Percentiles rank a stretch among this genome's conserved stretches.
phyloP scores from a whole-genome alignment of 2,113 vertebrate species.

The Nothobranchius kuhntae region DNA sequence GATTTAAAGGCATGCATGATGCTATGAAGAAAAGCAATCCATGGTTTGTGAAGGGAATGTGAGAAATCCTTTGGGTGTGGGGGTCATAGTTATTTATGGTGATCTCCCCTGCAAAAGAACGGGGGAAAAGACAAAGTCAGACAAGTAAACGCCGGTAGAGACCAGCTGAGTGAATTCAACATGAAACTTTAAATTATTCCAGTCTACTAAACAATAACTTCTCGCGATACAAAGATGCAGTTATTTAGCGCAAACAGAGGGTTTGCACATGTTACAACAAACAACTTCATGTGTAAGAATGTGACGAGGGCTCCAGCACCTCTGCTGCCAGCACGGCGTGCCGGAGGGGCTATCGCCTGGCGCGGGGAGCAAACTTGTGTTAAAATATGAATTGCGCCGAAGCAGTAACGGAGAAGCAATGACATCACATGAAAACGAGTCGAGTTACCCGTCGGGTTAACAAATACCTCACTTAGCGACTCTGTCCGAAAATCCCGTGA shows the following conservation, averaged over 20 bases:
- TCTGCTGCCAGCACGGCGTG: conserved; percentile 38
- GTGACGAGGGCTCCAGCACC: conserved; percentile 7
- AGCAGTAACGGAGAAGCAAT: neutral
- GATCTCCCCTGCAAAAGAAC: conserved; percentile 46
- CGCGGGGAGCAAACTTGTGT: conserved; percentile 23
- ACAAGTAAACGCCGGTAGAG: conserved; percentile 20
- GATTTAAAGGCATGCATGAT: conserved; percentile 59
- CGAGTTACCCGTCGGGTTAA: rapidly evolving
- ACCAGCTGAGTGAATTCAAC: neutral
- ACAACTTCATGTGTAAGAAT: conserved; percentile 22
- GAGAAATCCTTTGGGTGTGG: conserved; percentile 44
- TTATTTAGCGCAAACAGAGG: neutral
- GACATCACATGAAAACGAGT: conserved; percentile 2
- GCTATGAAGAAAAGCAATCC: conserved; percentile 41
- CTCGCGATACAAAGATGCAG: conserved; percentile 2
- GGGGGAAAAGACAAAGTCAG: neutral
- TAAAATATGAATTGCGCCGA: conserved; percentile 18
- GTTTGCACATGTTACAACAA: conserved; percentile 8
- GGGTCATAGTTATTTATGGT: conserved; percentile 43
- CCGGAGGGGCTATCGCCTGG: conserved; percentile 27
- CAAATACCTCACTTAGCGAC: too few relatives aligned
- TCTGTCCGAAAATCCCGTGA: neutral
- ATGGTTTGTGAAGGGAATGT: conserved; percentile 25
- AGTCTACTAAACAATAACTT: neutral
- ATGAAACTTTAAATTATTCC: conserved; percentile 1